Percentiles rank a stretch among this genome's conserved stretches.
Conservation (phyloP, 2,888 invertebrate genomes). For the Drosophila anomelani region DNA sequence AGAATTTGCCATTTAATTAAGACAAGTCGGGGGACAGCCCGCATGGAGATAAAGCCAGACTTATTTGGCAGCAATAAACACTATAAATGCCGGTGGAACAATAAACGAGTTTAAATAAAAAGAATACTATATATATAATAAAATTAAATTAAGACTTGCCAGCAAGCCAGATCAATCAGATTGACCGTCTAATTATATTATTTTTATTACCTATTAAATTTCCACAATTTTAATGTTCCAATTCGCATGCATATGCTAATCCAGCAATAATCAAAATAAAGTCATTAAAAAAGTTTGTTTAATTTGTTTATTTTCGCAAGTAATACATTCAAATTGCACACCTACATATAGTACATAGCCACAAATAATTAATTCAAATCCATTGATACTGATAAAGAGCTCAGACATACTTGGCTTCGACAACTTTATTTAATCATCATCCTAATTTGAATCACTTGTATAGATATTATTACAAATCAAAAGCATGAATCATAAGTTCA, state of each 20-base stretch:
- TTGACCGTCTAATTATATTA: slow-evolving; percentile 1
- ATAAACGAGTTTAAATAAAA: slow-evolving; percentile 6
- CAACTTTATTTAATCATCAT: not conserved
- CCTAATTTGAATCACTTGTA: not conserved
- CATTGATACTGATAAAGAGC: too few species aligned
- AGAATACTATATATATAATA: not conserved
- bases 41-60: slow-evolving; percentile 26
- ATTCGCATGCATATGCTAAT: slow-evolving; percentile 11
- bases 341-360: not conserved
- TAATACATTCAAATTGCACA: not conserved
- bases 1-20: slow-evolving; percentile 56
- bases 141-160: not conserved
- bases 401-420: too few species aligned
- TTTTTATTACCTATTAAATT: slow-evolving; percentile 3
- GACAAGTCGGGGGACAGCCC: slow-evolving; percentile 40
- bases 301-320: not conserved
- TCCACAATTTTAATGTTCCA: not conserved
- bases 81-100: not conserved
- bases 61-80: slow-evolving; percentile 13
- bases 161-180: slow-evolving; percentile 4
- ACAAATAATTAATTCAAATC: not conserved
- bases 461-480: too few species aligned
- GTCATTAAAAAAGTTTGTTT: not conserved
- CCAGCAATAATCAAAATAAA: not conserved
- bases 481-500: not conserved